These are phyloP conservation scores for Hiodon alosoides DNA, from an alignment of 2,113 vertebrate genomes.

Conservation along the genomic window DNA sequence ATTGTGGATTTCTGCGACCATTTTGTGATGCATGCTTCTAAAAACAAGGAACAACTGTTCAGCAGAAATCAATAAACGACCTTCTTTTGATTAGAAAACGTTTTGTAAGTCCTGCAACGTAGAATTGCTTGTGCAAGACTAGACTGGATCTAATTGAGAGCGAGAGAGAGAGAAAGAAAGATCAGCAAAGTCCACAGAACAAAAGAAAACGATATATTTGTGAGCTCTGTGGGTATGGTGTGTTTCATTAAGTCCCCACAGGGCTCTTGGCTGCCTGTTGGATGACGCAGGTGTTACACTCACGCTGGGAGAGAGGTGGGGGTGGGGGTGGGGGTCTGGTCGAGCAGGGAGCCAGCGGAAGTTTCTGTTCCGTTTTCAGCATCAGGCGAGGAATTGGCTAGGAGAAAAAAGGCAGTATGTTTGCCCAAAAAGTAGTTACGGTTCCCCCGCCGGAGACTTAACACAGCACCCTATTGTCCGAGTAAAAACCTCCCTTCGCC, in stretches of 20 bases:
- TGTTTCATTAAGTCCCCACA: neutral
- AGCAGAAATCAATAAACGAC: neutral
- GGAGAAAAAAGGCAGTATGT: slow-evolving; percentile 5
- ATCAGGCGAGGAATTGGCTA: slow-evolving; percentile 54
- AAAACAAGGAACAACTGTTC: neutral
- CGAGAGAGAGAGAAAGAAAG: neutral
- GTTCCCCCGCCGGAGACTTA: slow-evolving; percentile 19
- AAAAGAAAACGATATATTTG: neutral
- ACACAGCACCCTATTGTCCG: slow-evolving; percentile 43
- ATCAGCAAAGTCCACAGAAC: neutral
- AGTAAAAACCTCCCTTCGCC: slow-evolving; percentile 28
- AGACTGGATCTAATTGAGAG: neutral
- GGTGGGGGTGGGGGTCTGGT: slow-evolving; percentile 54
- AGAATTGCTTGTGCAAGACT: neutral
- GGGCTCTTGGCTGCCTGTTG: neutral
- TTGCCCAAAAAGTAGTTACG: slow-evolving; percentile 3
- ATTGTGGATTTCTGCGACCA: neutral
- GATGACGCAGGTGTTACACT: slow-evolving; percentile 46
- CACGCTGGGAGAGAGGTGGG: slow-evolving; percentile 63
- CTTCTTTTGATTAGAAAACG: too few relatives aligned
- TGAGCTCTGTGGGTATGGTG: neutral
- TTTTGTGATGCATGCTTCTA: neutral
- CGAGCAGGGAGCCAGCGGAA: slow-evolving; percentile 49
- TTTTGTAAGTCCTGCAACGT: neutral
- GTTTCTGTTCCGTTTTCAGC: slow-evolving; percentile 42